Conservation (phyloP, 2,888 invertebrate genomes). For the Tethea ocularis region DNA sequence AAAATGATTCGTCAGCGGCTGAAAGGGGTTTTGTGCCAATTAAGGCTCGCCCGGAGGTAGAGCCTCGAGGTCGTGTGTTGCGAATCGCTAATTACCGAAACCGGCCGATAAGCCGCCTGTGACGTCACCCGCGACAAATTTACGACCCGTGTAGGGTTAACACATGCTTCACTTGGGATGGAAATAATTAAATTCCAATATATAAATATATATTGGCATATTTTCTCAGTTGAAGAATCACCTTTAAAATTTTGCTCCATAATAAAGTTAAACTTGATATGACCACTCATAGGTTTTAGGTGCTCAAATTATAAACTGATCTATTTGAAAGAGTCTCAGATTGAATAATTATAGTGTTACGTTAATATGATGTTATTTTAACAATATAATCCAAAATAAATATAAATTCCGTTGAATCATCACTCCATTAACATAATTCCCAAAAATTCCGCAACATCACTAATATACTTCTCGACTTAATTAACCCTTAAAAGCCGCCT, state of each 20-base stretch:
- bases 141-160: slow-evolving; percentile 21
- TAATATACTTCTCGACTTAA: slow-evolving; percentile 69
- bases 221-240: not conserved
- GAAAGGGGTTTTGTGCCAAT: slow-evolving; percentile 58
- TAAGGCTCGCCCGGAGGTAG: slow-evolving; percentile 47
- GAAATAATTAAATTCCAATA: not conserved
- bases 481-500: slow-evolving; percentile 73
- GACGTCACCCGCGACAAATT: slow-evolving; percentile 52
- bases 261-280: too few relatives aligned
- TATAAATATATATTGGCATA: not conserved
- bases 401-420: slow-evolving; percentile 40
- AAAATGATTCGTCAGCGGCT: slow-evolving; percentile 32
- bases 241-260: not conserved
- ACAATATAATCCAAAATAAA: slow-evolving; percentile 24
- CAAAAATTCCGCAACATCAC: slow-evolving; percentile 70
- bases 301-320: too few relatives aligned
- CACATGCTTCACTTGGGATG: slow-evolving; percentile 5
- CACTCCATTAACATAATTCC: slow-evolving; percentile 43
- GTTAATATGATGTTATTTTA: too few relatives aligned
- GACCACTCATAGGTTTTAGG: too few relatives aligned
- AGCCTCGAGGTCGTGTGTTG: slow-evolving; percentile 54
- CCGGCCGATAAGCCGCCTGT: slow-evolving; percentile 54
- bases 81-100: slow-evolving; percentile 77
- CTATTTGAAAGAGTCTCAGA: too few relatives aligned
- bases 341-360: too few relatives aligned